These are phyloP conservation scores for Calosoma granatense DNA, from an alignment of 1,140 invertebrate species.

Conservation along the genomic window DNA sequence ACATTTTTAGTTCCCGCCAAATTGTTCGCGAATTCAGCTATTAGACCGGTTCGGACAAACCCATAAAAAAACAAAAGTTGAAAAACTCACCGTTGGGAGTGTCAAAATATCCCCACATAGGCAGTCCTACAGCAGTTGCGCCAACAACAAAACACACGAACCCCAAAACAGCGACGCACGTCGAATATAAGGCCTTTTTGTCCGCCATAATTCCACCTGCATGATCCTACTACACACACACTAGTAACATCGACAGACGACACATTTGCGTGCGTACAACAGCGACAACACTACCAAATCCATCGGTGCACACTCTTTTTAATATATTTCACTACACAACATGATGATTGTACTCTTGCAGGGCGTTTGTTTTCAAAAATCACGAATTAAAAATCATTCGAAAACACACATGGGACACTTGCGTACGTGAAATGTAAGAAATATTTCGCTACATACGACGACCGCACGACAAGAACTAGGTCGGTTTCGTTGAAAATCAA, in stretches of 20 bases:
- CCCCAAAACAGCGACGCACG: slow-evolving; percentile 61
- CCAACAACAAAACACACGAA: slow-evolving; percentile 67
- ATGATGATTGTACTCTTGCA: no score
- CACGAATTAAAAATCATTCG: not conserved
- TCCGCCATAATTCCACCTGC: slow-evolving; percentile 28
- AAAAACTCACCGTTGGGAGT: slow-evolving; percentile 45
- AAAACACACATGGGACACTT: not conserved
- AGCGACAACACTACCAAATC: not conserved
- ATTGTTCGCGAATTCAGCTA: not conserved
- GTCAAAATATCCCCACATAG: slow-evolving; percentile 70
- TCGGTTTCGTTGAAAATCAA: slow-evolving; percentile 2
- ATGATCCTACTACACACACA: slow-evolving; percentile 2
- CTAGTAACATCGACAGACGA: not conserved
- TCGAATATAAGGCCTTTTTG: slow-evolving; percentile 51
- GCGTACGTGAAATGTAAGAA: not conserved
- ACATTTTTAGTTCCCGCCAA: not conserved
- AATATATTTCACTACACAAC: not conserved
- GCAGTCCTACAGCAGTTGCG: slow-evolving; percentile 61
- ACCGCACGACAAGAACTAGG: not conserved
- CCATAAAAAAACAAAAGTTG: slow-evolving; percentile 7
- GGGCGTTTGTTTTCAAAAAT: no score
- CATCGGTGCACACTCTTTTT: not conserved
- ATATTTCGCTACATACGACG: not conserved
- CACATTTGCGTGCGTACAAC: slow-evolving; percentile 6
- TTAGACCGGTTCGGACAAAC: not conserved